Evolutionary conservation across 2,888 invertebrate species (phyloP).

Genomic region (Euzetes globulus): DNA sequence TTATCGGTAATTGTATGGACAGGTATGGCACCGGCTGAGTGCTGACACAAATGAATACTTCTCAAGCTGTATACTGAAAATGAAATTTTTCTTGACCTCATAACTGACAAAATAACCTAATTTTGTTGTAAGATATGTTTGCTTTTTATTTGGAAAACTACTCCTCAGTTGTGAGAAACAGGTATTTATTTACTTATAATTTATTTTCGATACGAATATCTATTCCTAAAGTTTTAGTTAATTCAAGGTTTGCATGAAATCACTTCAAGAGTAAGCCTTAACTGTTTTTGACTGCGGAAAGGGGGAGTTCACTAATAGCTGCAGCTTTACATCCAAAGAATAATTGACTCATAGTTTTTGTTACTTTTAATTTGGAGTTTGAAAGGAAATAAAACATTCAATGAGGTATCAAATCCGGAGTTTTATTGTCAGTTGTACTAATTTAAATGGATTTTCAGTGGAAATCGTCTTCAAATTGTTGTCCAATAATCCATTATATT

Average conservation of each 20-base stretch:
- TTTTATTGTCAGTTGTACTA: not conserved
- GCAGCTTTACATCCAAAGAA: not conserved
- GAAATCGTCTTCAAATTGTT: too few relatives aligned
- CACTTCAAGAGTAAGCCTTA: too few relatives aligned
- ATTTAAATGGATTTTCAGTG: not conserved
- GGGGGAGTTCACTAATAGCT: not conserved
- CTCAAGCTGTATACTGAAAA: not conserved
- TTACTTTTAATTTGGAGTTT: not conserved
- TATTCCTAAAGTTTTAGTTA: not conserved
- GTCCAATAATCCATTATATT: too few relatives aligned
- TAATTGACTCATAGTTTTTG: not conserved
- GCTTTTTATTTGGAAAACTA: not conserved
- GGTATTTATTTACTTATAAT: not conserved
- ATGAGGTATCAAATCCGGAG: too few relatives aligned
- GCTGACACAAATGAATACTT: not conserved
- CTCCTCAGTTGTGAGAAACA: not conserved
- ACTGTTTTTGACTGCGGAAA: not conserved
- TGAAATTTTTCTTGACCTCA: conserved; percentile 2
- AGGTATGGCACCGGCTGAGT: not conserved
- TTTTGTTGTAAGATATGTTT: not conserved
- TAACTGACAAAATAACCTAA: not conserved
- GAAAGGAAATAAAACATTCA: not conserved
- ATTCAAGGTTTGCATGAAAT: not conserved
- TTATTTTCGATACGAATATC: not conserved
- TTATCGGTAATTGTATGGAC: not conserved